Base-by-base conservation (phyloP, 2,888 invertebrate species). In the Exephanes ischioxanthus region DNA sequence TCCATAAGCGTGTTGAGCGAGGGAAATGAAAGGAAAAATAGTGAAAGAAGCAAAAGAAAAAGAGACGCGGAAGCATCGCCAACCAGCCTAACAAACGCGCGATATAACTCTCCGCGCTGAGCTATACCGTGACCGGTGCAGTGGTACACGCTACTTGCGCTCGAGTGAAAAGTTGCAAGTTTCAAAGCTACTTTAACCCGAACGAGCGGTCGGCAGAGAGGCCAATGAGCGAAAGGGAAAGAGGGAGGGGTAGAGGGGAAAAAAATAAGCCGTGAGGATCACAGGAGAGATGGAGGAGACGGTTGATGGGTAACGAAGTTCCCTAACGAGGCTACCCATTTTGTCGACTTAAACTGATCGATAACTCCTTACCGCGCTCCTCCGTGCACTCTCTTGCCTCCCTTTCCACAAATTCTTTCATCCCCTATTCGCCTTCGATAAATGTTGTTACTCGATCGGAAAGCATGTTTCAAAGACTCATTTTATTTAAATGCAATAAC, bases 311-410 rank as follows among this genome's bases (percentile, higher is more conserved):
- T 90, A 92, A 91, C 90, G 89, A 91, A 91, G 91, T 93, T 92
- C 88, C 91, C 90, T 91, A 92, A 92, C 92, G 92, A 92, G 91
- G 90, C 91, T 92, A 91, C 90, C 91, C 90, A 91, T 92, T 91
- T 91, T 90, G 90, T 88, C 89, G 90, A 91, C 91, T 90, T 90
- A 88, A 91, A 89, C 92, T 91, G 91, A 93, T 94, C 91, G 92
- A 94, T 93, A 93, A 93, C 92, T 92, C 90, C 88, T 91, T 90
- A 88, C 87, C 88, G 51, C 33, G 68, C 63, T 61, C 9, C 51
- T 26, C 7, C 53, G 30, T 48, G 22, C 45, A 61, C 51, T 76
- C 58, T 66, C 53, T 11, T 5, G 16, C 2, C 61, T 61, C 41
- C 51, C 70, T 78, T 66, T 22, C 16, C 16, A 63, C 61, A n/a